phyloP scores from a whole-genome alignment of 2,797 vertebrate species.

The Tenualosa thibaudeaui region DNA sequence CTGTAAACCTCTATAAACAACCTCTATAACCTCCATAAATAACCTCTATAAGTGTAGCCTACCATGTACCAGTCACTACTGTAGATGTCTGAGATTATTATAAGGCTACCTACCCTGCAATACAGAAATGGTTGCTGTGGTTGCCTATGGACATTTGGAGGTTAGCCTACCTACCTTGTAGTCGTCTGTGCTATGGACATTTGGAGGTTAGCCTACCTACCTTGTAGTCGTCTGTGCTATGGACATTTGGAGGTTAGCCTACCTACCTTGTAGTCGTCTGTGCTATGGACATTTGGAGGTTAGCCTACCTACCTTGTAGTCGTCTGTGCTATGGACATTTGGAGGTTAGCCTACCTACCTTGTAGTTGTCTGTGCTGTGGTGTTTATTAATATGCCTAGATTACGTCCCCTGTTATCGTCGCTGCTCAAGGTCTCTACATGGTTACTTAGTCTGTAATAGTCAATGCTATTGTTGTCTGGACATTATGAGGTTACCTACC shows the following conservation, averaged over 20 bases:
- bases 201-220: conserved; percentile 79
- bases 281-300: conserved; percentile 90
- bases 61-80: conserved; percentile 59
- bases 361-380: conserved; percentile 62
- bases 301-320: conserved; percentile 77
- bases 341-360: background rate
- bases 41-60: conserved; percentile 57
- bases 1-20: no score
- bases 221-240: background rate
- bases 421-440: no score
- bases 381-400: no score
- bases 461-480: no score
- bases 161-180: conserved; percentile 86
- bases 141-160: no score
- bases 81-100: background rate
- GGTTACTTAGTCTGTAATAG: background rate
- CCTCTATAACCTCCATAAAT: no score
- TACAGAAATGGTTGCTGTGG: no score
- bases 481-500: conserved; percentile 63
- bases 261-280: conserved; percentile 98
- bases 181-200: conserved; percentile 99
- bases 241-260: background rate
- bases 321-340: background rate
- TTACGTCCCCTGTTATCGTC: conserved; percentile 58
- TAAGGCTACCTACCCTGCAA: conserved; percentile 73